phyloP scores from a whole-genome alignment of 2,113 vertebrate genomes.

The Pycnonotus jocosus region DNA sequence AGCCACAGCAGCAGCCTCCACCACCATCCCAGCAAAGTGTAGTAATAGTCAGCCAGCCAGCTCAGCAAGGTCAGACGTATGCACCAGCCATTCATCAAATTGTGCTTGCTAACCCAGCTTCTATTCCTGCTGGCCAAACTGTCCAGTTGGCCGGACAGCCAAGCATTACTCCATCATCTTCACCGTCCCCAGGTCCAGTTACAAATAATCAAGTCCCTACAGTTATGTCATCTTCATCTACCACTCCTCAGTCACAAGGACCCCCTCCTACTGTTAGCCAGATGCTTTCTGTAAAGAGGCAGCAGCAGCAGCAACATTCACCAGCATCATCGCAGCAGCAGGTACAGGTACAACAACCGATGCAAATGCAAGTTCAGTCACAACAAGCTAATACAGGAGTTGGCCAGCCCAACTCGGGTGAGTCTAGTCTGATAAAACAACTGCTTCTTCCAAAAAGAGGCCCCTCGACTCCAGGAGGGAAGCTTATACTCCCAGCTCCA shows the following conservation, averaged over 20 bases:
- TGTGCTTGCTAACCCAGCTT: slow-evolving; percentile 89
- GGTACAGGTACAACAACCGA: slow-evolving; percentile 74
- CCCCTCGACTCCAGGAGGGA: slow-evolving; percentile 94
- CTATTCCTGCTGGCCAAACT: slow-evolving; percentile 81
- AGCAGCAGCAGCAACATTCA: slow-evolving; percentile 83
- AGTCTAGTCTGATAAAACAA: slow-evolving; percentile 99
- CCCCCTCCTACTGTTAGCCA: slow-evolving; percentile 88
- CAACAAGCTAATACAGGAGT: slow-evolving; percentile 74
- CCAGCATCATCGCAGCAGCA: slow-evolving; percentile 76
- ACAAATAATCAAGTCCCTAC: slow-evolving; percentile 75
- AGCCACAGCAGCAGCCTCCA: slow-evolving; percentile 72
- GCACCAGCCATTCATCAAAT: slow-evolving; percentile 97
- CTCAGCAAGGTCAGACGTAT: slow-evolving; percentile 87
- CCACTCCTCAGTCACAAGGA: slow-evolving; percentile 80
- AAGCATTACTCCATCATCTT: slow-evolving; percentile 79
- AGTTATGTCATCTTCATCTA: slow-evolving; percentile 76
- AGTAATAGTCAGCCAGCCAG: slow-evolving; percentile 88
- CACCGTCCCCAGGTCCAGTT: slow-evolving; percentile 75
- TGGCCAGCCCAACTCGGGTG: slow-evolving; percentile 83
- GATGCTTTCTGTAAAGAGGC: slow-evolving; percentile 90
- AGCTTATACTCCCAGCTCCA: slow-evolving; percentile 96
- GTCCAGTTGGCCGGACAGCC: slow-evolving; percentile 89
- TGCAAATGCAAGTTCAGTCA: slow-evolving; percentile 79
- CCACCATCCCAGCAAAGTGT: slow-evolving; percentile 86
- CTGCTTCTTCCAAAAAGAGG: slow-evolving; percentile 97